phyloP scores from a whole-genome alignment of 2,888 invertebrate genomes.

The Spialia ferax region DNA sequence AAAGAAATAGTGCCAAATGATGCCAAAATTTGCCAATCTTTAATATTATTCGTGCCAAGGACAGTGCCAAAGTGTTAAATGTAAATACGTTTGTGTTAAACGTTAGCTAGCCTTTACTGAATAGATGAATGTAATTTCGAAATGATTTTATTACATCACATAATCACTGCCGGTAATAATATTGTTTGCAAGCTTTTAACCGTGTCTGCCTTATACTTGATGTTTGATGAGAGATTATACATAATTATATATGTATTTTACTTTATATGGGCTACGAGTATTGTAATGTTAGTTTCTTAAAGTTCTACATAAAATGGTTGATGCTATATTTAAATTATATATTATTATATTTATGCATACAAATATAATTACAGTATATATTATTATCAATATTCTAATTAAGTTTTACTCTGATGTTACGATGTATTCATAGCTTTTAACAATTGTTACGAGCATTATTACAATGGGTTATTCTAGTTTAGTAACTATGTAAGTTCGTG shows the following conservation, averaged over 20 bases:
- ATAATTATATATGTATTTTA: slow-evolving; percentile 1
- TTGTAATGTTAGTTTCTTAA: slow-evolving; percentile 33
- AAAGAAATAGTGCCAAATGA: slow-evolving; percentile 2
- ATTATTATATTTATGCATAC: too few species aligned
- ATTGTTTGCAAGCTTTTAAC: slow-evolving; percentile 8
- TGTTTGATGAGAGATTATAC: background rate
- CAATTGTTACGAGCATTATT: slow-evolving; percentile 18
- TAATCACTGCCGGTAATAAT: slow-evolving; percentile 27
- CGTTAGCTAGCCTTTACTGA: slow-evolving; percentile 15
- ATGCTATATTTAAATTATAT: slow-evolving; percentile 26
- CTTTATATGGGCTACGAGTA: slow-evolving; percentile 9
- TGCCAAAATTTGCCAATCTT: slow-evolving; percentile 25
- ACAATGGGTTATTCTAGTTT: slow-evolving; percentile 15
- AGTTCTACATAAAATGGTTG: slow-evolving; percentile 27
- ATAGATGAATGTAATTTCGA: slow-evolving; percentile 5
- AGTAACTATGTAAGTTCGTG: slow-evolving; percentile 13
- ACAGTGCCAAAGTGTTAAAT: slow-evolving; percentile 29
- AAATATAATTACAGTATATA: background rate
- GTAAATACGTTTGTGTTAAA: slow-evolving; percentile 20
- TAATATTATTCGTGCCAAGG: slow-evolving; percentile 24
- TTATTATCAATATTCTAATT: slow-evolving; percentile 14
- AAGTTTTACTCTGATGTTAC: slow-evolving; percentile 32
- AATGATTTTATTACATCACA: slow-evolving; percentile 18
- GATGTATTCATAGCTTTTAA: slow-evolving; percentile 25
- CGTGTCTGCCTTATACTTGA: slow-evolving; percentile 6